A percentile compares a stretch with the other conserved stretches of the same genome.
Evolutionary conservation across 2,113 vertebrate genomes (phyloP).

Genomic region (Salvelinus fontinalis): DNA sequence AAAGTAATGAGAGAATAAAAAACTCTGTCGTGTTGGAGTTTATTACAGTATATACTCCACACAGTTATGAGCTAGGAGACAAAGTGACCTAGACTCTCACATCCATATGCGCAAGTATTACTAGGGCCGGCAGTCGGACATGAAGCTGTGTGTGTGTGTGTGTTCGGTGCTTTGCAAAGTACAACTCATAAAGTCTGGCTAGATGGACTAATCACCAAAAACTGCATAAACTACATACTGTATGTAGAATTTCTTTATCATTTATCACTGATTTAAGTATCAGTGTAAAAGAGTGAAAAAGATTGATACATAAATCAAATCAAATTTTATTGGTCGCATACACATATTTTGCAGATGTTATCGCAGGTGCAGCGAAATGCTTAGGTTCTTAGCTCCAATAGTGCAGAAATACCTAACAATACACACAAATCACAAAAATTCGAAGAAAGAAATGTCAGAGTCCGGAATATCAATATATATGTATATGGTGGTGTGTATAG

Average conservation of each 20-base stretch:
- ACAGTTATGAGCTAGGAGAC: background rate
- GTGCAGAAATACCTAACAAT: too few species aligned
- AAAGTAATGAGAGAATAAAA: conserved; percentile 19
- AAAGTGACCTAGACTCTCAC: background rate
- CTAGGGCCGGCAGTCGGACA: background rate
- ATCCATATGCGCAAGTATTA: background rate
- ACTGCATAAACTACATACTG: background rate
- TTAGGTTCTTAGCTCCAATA: too few species aligned
- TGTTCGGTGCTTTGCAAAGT: background rate
- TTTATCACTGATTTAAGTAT: too few species aligned
- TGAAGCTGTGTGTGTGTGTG: conserved; percentile 10
- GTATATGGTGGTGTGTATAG: too few species aligned
- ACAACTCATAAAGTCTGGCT: background rate
- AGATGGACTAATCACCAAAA: background rate
- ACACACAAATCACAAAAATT: too few species aligned
- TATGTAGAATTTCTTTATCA: background rate
- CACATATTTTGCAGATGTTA: too few species aligned
- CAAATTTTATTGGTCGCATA: too few species aligned
- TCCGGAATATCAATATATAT: too few species aligned
- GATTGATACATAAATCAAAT: too few species aligned
- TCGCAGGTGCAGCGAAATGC: too few species aligned
- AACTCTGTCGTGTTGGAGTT: background rate
- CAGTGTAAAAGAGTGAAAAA: too few species aligned
- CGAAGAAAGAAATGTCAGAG: too few species aligned
- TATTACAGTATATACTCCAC: conserved; percentile 30